Conservation (phyloP, 2,797 vertebrate species). For the Catostomus latipinnis region DNA sequence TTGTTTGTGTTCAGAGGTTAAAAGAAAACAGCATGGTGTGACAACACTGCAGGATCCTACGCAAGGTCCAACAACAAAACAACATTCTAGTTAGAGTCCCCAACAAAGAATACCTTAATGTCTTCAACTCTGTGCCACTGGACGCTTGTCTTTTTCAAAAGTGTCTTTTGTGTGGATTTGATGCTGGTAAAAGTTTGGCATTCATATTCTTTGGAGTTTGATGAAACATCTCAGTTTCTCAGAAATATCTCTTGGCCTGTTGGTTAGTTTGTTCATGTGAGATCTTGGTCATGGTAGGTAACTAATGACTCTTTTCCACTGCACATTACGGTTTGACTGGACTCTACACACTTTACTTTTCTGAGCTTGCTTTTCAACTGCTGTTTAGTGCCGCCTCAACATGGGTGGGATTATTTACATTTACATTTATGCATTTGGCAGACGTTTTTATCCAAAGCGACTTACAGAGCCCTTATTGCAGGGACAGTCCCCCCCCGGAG, state of each 20-base stretch:
- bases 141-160: background rate
- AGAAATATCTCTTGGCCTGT: background rate
- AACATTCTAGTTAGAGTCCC: background rate
- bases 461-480: too few species aligned
- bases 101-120: background rate
- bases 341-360: too few species aligned
- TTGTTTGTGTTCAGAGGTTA: conserved; percentile 4
- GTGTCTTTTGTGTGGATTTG: background rate
- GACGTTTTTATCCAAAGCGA: too few species aligned
- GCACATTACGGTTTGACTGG: too few species aligned
- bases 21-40: background rate
- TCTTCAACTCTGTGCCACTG: background rate
- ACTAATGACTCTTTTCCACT: background rate
- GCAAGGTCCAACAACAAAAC: background rate
- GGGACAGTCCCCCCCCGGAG: too few species aligned
- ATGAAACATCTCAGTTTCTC: background rate
- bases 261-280: conserved; percentile 28
- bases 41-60: background rate
- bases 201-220: background rate
- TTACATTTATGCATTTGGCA: too few species aligned
- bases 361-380: too few species aligned
- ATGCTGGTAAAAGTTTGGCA: background rate
- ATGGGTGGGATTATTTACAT: too few species aligned
- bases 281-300: background rate
- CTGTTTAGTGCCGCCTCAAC: too few species aligned